A percentile compares a stretch with the other conserved stretches of the same genome.
Conservation (phyloP, 2,888 invertebrate species). For the Heliconius sara region DNA sequence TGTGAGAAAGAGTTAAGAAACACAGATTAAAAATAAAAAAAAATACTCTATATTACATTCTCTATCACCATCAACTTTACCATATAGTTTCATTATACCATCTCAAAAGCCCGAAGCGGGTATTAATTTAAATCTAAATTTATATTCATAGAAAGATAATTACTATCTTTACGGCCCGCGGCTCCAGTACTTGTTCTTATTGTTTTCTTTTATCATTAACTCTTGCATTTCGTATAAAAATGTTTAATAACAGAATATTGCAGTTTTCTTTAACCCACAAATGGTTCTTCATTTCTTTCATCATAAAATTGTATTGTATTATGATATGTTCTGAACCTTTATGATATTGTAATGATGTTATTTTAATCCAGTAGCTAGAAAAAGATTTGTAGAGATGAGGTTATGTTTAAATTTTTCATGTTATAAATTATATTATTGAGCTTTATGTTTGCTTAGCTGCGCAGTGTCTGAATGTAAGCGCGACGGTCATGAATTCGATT, state of each 20-base stretch:
- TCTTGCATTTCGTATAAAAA: constrained; percentile 28
- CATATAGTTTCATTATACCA: constrained; percentile 26
- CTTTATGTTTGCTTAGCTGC: too few species aligned
- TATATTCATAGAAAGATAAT: constrained; percentile 38
- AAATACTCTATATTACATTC: neutral
- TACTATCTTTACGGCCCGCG: constrained; percentile 29
- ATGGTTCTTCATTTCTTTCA: neutral
- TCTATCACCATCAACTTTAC: constrained; percentile 18
- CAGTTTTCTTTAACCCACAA: neutral
- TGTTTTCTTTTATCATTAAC: constrained; percentile 30
- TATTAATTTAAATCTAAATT: constrained; percentile 34
- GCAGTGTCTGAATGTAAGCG: too few species aligned
- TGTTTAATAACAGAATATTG: constrained; percentile 23
- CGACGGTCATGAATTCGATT: neutral
- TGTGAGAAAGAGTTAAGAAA: too few species aligned
- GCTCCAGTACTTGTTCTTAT: constrained; percentile 18
- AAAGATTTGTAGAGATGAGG: too few species aligned
- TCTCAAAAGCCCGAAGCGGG: constrained; percentile 20
- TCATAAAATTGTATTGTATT: neutral
- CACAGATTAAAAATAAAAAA: neutral
- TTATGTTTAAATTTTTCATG: too few species aligned
- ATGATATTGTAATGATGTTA: neutral
- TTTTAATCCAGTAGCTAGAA: too few species aligned
- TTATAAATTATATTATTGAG: too few species aligned
- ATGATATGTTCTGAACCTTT: neutral